A percentile compares a stretch with the other conserved stretches of the same genome.
phyloP scores from a whole-genome alignment of 2,797 vertebrate species.

The Micropoecilia bifurca region DNA sequence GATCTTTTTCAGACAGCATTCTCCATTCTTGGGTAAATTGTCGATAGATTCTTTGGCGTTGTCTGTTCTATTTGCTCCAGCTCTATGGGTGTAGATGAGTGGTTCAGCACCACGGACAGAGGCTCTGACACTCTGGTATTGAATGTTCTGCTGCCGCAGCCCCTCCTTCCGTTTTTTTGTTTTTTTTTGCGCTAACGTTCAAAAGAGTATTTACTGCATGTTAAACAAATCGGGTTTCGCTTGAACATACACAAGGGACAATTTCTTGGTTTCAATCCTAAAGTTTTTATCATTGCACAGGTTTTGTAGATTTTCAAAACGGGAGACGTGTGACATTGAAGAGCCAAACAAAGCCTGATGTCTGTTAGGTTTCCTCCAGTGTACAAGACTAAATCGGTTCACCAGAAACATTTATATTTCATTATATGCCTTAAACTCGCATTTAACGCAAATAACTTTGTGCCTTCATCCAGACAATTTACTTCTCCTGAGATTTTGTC shows the following conservation, averaged over 20 bases:
- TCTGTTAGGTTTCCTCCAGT: not conserved
- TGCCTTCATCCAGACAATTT: not conserved
- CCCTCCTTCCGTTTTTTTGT: slow-evolving; percentile 35
- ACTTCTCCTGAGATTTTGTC: not conserved
- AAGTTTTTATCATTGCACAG: not conserved
- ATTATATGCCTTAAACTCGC: not conserved
- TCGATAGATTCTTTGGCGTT: slow-evolving; percentile 13
- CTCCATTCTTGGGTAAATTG: not conserved
- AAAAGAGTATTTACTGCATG: not conserved
- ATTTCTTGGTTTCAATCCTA: not conserved
- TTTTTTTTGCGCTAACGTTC: not conserved
- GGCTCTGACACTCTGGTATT: slow-evolving; percentile 72
- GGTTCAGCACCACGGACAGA: slow-evolving; percentile 87
- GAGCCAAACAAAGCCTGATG: not conserved
- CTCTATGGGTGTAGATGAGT: slow-evolving; percentile 72
- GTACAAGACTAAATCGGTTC: not conserved
- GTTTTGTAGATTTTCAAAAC: not conserved
- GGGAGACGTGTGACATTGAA: not conserved
- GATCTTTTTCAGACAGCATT: not conserved
- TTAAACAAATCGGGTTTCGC: not conserved
- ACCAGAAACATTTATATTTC: not conserved
- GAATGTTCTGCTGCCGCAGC: slow-evolving; percentile 56
- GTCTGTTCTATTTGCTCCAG: slow-evolving; percentile 54
- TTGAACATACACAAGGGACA: not conserved
- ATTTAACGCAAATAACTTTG: not conserved